Base-by-base conservation (phyloP, 2,113 vertebrate genomes). In the Puma concolor region DNA sequence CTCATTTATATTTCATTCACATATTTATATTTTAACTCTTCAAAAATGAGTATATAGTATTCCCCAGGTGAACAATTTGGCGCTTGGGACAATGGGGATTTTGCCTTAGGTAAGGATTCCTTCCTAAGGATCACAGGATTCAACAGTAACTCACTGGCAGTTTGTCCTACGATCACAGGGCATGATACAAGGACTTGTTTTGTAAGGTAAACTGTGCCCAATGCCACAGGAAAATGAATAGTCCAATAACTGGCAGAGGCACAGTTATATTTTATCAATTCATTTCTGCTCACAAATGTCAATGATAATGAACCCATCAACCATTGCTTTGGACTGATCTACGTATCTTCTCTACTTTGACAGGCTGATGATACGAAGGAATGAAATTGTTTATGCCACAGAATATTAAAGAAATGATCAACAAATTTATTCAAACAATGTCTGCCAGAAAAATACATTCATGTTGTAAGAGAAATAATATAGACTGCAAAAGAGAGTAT, bases 241-340 rank as follows among this genome's bases (percentile, higher is more conserved):
- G 17, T 7, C n/a, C 36, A 36, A 33, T 52, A 80, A 88, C 29
- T 94, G 81, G 25, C 5, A 1, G 27, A 96, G 17, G 57, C 0
- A 57, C 14, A 93, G 57, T 29, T 94, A 16, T 25, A 66, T 84
- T 80, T 90, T 87, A 57, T 71, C 21, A 36, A 85, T 71, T 93
- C 69, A 91, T 88, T 95, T 96, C 17, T 25, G 23, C 85, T 93
- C 76, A 91, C 19, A 81, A 81, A 93, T 92, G n/a, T 92, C 41
- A 89, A 23, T 81, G 44, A 38, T 29, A 33, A 82, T n/a, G 27
- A 90, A 48, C 31, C 14, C 23, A 64, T 83, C 48, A 83, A 38
- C 44, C 12, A 41, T 41, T 48, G 23, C 29, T 97, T 74, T 91
- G 23, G 38, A 81, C 38, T 84, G 31, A 80, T 44, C 8, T 50